phyloP scores from a whole-genome alignment of 2,797 vertebrate species.

The Erithacus rubecula region DNA sequence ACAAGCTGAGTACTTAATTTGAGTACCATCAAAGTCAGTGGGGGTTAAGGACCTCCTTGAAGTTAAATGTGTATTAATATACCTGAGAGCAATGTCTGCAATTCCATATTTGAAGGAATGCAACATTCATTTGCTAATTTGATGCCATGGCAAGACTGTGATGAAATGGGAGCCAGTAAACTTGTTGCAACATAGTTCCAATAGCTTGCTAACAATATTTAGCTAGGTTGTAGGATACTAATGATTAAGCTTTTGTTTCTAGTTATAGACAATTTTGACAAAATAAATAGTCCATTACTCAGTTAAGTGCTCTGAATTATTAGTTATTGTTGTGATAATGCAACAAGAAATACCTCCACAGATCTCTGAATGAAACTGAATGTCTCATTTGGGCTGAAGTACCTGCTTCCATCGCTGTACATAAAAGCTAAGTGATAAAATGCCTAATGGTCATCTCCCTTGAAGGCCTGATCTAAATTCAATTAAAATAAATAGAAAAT shows the following conservation, averaged over 20 bases:
- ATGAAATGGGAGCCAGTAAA: background rate
- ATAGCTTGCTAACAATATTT: background rate
- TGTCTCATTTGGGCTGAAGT: background rate
- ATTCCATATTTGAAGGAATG: background rate
- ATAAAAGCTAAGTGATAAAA: background rate
- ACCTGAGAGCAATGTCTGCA: background rate
- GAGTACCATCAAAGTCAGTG: background rate
- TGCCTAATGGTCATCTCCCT: background rate
- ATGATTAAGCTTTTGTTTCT: background rate
- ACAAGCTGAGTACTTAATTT: slow-evolving; percentile 9
- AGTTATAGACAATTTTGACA: background rate
- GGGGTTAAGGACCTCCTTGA: background rate
- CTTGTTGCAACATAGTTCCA: background rate
- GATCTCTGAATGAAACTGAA: background rate
- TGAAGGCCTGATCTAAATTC: background rate
- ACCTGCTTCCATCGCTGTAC: background rate
- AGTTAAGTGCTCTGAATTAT: background rate
- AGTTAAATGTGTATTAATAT: background rate
- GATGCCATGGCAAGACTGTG: background rate
- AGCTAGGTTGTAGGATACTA: background rate
- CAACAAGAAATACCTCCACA: background rate
- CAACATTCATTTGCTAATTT: background rate
- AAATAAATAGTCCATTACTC: background rate
- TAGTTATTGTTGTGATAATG: background rate
- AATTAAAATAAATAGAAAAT: background rate